These are phyloP conservation scores for Drosophila kepulauana DNA, from an alignment of 1,140 invertebrate species.

Conservation along the genomic window DNA sequence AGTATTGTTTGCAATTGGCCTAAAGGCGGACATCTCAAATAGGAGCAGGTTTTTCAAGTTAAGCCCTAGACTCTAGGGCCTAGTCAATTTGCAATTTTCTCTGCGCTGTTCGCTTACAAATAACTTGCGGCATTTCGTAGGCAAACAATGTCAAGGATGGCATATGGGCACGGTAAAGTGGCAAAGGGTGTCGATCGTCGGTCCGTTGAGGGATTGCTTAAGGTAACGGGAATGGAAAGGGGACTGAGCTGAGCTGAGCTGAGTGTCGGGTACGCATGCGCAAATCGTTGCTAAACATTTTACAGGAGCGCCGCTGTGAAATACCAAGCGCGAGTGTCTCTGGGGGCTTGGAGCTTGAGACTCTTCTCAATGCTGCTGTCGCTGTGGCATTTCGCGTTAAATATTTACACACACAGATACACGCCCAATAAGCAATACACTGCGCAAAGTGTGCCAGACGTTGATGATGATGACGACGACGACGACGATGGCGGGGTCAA, in stretches of 20 bases:
- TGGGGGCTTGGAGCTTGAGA: slow-evolving; percentile 4
- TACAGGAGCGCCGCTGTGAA: slow-evolving; percentile 59
- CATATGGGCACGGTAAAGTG: neutral
- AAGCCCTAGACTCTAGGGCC: neutral
- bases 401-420: slow-evolving; percentile 73
- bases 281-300: slow-evolving; percentile 58
- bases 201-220: neutral
- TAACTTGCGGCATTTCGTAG: slow-evolving; percentile 36
- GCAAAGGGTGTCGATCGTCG: neutral
- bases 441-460: slow-evolving; percentile 75
- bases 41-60: neutral
- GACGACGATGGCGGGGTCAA: slow-evolving; percentile 64
- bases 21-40: neutral
- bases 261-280: slow-evolving; percentile 39
- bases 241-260: no score
- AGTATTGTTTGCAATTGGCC: neutral
- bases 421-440: slow-evolving; percentile 75
- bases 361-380: slow-evolving; percentile 25
- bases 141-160: slow-evolving; percentile 53
- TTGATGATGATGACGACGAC: slow-evolving; percentile 22
- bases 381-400: slow-evolving; percentile 76
- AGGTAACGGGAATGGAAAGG: neutral
- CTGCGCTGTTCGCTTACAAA: slow-evolving; percentile 9
- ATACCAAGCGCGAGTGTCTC: slow-evolving; percentile 5
- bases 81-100: slow-evolving; percentile 2